These are phyloP conservation scores for Druon quercuslanigerum DNA, from an alignment of 1,140 invertebrate genomes.

Conservation along the genomic window DNA sequence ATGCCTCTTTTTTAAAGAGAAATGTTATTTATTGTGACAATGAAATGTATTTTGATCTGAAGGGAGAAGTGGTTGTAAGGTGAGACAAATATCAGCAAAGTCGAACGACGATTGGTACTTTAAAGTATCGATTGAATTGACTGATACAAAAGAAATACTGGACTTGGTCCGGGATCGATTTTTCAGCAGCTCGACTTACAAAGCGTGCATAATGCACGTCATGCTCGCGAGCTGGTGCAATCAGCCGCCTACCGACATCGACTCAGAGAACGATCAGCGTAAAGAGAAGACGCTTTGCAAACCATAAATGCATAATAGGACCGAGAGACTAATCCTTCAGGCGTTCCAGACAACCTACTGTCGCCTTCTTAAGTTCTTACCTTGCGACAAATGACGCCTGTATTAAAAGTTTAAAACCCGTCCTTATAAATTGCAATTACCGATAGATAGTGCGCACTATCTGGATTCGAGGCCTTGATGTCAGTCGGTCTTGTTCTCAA, in stretches of 20 bases:
- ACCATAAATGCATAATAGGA: constrained; percentile 44
- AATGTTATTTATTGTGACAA: too few species aligned
- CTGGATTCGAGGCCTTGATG: not conserved
- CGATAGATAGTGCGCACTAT: constrained; percentile 36
- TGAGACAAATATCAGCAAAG: not conserved
- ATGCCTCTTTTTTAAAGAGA: too few species aligned
- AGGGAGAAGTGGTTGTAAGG: not conserved
- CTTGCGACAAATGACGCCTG: constrained; percentile 48
- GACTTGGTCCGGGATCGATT: constrained; percentile 47
- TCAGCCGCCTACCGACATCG: constrained; percentile 47
- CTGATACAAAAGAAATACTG: constrained; percentile 12
- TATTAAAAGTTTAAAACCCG: constrained; percentile 34
- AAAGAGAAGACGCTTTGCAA: constrained; percentile 40
- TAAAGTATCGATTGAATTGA: not conserved
- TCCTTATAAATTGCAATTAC: constrained; percentile 60
- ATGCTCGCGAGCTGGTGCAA: constrained; percentile 46
- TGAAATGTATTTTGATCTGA: not conserved
- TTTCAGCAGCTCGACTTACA: constrained; percentile 60
- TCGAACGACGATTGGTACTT: not conserved
- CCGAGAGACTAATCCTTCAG: constrained; percentile 50
- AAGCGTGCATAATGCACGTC: constrained; percentile 59
- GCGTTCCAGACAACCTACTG: constrained; percentile 44
- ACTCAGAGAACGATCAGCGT: constrained; percentile 42
- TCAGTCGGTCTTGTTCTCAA: not conserved
- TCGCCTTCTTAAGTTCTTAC: constrained; percentile 31